Conservation (phyloP, 1,140 invertebrate genomes). For the Macrobrachium nipponense region DNA sequence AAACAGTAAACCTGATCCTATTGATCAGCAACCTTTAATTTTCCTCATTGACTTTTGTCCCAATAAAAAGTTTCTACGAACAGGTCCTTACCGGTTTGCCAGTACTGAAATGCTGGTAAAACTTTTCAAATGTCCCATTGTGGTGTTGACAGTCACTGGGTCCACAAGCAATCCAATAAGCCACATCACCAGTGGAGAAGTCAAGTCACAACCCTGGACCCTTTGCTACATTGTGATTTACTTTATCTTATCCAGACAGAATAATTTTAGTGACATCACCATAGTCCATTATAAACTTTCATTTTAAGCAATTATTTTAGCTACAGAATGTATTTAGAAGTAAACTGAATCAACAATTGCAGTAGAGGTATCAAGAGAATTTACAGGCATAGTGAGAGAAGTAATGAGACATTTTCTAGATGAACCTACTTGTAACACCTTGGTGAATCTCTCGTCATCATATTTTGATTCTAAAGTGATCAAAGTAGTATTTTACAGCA, state of each 20-base stretch:
- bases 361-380: constrained; percentile 38
- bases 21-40: no score
- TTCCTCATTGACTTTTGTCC: constrained; percentile 36
- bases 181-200: constrained; percentile 59
- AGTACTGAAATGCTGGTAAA: constrained; percentile 62
- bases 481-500: not conserved
- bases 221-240: constrained; percentile 24
- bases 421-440: constrained; percentile 40
- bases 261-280: constrained; percentile 28
- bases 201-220: constrained; percentile 34
- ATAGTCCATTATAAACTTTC: constrained; percentile 23
- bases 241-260: constrained; percentile 1
- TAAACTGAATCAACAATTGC: constrained; percentile 39
- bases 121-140: constrained; percentile 62
- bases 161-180: constrained; percentile 61
- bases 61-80: constrained; percentile 60
- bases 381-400: not conserved
- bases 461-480: constrained; percentile 37
- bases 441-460: constrained; percentile 13
- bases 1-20: constrained; percentile 58
- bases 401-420: constrained; percentile 39
- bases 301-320: constrained; percentile 37
- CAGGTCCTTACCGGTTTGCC: constrained; percentile 62
- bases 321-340: constrained; percentile 26
- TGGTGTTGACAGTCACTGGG: constrained; percentile 55